Base-by-base conservation (phyloP, 2,888 invertebrate genomes). In the Diloba caeruleocephala region DNA sequence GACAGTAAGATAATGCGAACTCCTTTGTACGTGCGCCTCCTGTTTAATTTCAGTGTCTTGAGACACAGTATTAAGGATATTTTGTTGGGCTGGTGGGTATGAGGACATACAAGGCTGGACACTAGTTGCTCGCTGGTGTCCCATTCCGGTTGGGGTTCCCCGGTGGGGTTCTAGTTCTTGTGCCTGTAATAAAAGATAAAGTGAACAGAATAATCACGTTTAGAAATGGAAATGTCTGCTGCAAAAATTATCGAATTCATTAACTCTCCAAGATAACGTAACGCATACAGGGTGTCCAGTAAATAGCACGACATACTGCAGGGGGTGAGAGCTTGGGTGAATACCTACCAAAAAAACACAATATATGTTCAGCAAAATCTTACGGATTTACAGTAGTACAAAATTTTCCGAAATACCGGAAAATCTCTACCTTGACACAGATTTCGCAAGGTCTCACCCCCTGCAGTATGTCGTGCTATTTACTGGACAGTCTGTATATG, bases 1-100 rank as follows among this genome's bases (percentile, higher is more conserved):
- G 51, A 93, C 93, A 7, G 93, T 93, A 17, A 93, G 87, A 70
- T 92, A 93, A 64, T 93, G 93, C 1, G 90, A 87, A 60, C 89
- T 87, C 58, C 87, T 87, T 71, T 91, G 92, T 19, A 90, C 79
- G 39, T 85, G 88, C 0, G 84, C 76, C 57, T 92, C 91, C 59
- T 84, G 88, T 75, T 91, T 92, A 23, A 80, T 58, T 37, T 89
- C 89, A 23, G 59, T 65, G 23, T 90, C 89, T 68, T 81, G 85
- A 13, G 75, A 59, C 38, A 78, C 56, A 10, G 74, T 46, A 57
- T 79, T 85, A 3, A 79, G 41, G 49, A 82, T 67, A 61, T 79
- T 84, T 66, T 84, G 85, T 65, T 82, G 88, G 25, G 74, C 43
- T 10, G 79, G 54, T 4, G 81, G 55, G 58, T 82, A 87, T 23